A percentile compares a stretch with the other conserved stretches of the same genome.
Evolutionary conservation across 1,140 invertebrate species (phyloP).

Genomic region (Ridgeia piscesae): DNA sequence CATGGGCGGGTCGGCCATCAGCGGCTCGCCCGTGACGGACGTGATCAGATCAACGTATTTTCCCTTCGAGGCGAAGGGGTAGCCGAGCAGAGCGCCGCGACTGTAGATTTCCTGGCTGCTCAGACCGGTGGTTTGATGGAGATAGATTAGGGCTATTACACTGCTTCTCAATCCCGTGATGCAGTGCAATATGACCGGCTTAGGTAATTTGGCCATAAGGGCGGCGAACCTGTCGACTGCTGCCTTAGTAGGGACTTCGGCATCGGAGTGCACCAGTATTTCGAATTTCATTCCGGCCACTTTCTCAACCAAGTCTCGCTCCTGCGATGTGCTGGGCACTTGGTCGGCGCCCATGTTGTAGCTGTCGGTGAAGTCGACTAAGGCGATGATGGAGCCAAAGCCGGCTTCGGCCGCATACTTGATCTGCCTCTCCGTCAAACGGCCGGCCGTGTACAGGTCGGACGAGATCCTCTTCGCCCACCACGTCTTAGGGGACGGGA

Average conservation of each 20-base stretch:
- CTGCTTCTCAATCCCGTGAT: background rate
- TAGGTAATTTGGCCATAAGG: background rate
- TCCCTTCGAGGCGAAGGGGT: slow-evolving; percentile 35
- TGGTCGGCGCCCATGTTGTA: background rate
- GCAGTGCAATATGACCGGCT: background rate
- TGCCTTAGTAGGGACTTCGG: background rate
- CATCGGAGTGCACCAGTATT: background rate
- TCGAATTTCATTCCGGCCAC: background rate
- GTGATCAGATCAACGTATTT: slow-evolving; percentile 40
- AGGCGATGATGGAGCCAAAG: background rate
- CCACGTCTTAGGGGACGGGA: slow-evolving; percentile 7
- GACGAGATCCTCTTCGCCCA: slow-evolving; percentile 17
- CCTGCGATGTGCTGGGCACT: background rate
- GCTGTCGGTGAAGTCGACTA: background rate
- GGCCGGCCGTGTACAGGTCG: background rate
- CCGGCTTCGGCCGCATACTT: slow-evolving; percentile 19
- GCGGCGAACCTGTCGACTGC: background rate
- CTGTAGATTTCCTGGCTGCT: slow-evolving; percentile 33
- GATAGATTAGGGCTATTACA: background rate
- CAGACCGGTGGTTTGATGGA: background rate
- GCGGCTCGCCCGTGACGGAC: slow-evolving; percentile 18
- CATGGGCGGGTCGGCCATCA: slow-evolving; percentile 32
- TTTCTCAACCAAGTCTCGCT: background rate
- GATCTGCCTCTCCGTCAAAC: slow-evolving; percentile 14
- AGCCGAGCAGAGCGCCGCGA: slow-evolving; percentile 45